A percentile compares a stretch with the other conserved stretches of the same genome.
phyloP scores from a whole-genome alignment of 2,113 vertebrate species.

The Scortum barcoo region DNA sequence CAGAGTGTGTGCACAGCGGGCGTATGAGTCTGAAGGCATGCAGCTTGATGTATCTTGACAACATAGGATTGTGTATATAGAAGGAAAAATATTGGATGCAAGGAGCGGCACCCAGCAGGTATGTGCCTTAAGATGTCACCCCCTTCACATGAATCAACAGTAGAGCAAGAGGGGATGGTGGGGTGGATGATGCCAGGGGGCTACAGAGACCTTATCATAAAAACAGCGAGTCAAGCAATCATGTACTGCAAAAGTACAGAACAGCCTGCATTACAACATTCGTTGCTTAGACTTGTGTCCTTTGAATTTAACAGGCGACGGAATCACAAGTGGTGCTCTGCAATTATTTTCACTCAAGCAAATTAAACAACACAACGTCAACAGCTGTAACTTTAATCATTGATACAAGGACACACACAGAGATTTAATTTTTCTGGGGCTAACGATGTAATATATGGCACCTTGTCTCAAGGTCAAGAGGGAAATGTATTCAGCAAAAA shows the following conservation, averaged over 20 bases:
- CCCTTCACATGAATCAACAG: constrained; percentile 64
- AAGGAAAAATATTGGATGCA: constrained; percentile 44
- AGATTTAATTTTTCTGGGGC: constrained; percentile 62
- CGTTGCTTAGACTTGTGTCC: constrained; percentile 44
- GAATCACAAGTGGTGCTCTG: constrained; percentile 37
- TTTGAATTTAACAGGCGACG: constrained; percentile 53
- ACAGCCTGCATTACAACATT: constrained; percentile 27
- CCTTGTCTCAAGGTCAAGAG: constrained; percentile 74
- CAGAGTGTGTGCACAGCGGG: constrained; percentile 50
- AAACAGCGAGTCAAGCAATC: constrained; percentile 47
- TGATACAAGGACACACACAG: constrained; percentile 62
- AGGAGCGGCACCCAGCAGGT: constrained; percentile 62
- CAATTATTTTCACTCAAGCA: constrained; percentile 65
- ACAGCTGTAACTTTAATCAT: constrained; percentile 77
- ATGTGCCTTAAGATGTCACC: constrained; percentile 65
- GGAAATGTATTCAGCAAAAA: constrained; percentile 65
- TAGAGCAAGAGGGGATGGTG: constrained; percentile 21
- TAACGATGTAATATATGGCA: constrained; percentile 58
- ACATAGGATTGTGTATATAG: constrained; percentile 48
- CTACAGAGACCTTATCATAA: constrained; percentile 64
- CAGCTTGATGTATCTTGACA: constrained; percentile 72
- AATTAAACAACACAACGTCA: constrained; percentile 64
- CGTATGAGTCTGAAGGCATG: constrained; percentile 40
- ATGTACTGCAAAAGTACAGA: constrained; percentile 34
- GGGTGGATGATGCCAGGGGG: constrained; percentile 50